Evolutionary conservation across 2,113 vertebrate species (phyloP), one percentile per base, ranked within the genome.

Genomic region (Hystrix cristata): DNA sequence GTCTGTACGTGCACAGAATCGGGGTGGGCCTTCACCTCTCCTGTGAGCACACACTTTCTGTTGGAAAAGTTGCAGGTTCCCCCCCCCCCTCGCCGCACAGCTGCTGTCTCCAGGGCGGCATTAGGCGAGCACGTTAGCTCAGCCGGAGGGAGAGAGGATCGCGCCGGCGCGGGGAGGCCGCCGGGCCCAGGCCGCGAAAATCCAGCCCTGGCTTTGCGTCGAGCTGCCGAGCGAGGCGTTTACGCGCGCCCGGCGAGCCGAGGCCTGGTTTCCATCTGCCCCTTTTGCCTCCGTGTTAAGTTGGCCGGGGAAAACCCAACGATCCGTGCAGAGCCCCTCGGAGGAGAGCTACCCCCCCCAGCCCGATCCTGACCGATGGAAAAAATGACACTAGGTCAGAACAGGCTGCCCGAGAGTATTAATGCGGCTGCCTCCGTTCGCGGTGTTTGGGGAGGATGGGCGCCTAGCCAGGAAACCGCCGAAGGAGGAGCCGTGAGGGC

Each of bases 241-340:
- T 96, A 82, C 57, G 96, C 95, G 96, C 96, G 96, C 96, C 85
- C 9, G 94, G 96, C 97, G 94, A 96, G 95, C 96, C 94, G 53
- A 96, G 98, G 95, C 98, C 96, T 97, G 97, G 93, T 97, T 98
- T 98, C 97, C 97, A 98, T 97, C 98, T 98, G 98, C 98, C 97
- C 97, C 95, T 80, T 96, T 90, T 93, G 97, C 98, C 96, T 97
- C 92, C 12, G 18, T 53, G 74, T 94, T 59, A 60, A 96, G 72
- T 78, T 96, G n/a, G 46, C 71, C 67, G 91, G 80, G 90, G 91
- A 76, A 97, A 89, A 94, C 90, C 83, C 90, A 97, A 93, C 94
- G 21, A 97, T 55, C 94, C 80, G 82, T 90, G 65, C 62, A 80
- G 95, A 93, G 60, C 90, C 96, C 95, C 81, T 57, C 34, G 6